Evolutionary conservation across 2,797 vertebrate genomes (phyloP).

Genomic region (Cossypha caffra): DNA sequence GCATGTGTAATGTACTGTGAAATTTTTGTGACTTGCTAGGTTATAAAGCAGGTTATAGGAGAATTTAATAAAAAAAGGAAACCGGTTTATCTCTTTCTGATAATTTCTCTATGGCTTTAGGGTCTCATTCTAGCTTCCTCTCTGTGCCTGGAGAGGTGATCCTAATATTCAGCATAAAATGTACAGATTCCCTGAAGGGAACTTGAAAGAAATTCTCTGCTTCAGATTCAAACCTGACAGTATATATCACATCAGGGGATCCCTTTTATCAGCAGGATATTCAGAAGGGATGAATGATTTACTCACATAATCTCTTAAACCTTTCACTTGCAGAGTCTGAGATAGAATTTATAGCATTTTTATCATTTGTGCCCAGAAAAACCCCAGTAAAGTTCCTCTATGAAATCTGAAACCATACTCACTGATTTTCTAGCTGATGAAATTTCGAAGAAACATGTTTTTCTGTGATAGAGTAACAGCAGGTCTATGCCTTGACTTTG

Average conservation of each 20-base stretch:
- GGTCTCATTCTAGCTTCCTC: slow-evolving; percentile 31
- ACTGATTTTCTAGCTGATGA: slow-evolving; percentile 68
- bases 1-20: background rate
- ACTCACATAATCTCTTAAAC: slow-evolving; percentile 69
- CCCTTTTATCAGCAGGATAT: slow-evolving; percentile 65
- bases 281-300: slow-evolving; percentile 71
- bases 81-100: slow-evolving; percentile 63
- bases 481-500: slow-evolving; percentile 5
- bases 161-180: slow-evolving; percentile 51
- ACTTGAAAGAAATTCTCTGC: slow-evolving; percentile 53
- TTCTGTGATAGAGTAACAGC: slow-evolving; percentile 19
- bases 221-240: slow-evolving; percentile 72
- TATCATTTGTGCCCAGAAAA: slow-evolving; percentile 48
- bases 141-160: slow-evolving; percentile 31
- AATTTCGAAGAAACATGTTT: slow-evolving; percentile 59
- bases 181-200: slow-evolving; percentile 55
- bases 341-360: slow-evolving; percentile 67
- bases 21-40: slow-evolving; percentile 43
- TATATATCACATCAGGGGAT: slow-evolving; percentile 46
- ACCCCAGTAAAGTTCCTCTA: slow-evolving; percentile 34
- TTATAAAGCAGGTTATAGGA: slow-evolving; percentile 65
- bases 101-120: slow-evolving; percentile 59
- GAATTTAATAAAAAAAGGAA: slow-evolving; percentile 68
- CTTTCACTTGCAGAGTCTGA: slow-evolving; percentile 52
- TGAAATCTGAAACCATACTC: slow-evolving; percentile 56